Conservation (phyloP, 1,140 invertebrate genomes). For the Zaprionus vittiger region DNA sequence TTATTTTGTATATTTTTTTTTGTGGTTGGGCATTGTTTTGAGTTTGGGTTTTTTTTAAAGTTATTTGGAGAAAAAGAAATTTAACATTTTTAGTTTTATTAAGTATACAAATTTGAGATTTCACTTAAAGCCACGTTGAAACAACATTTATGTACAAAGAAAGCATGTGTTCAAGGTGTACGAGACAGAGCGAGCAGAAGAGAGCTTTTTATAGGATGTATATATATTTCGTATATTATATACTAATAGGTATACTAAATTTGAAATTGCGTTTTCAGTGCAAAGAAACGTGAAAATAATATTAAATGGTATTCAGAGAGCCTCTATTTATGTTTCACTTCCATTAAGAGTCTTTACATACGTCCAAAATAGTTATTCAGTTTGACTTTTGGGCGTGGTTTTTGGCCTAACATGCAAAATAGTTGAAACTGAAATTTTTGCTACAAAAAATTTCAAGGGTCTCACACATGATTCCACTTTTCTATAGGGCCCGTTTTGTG, state of each 20-base stretch:
- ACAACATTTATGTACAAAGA: conserved; percentile 80
- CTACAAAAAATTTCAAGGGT: conserved; percentile 56
- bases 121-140: conserved; percentile 74
- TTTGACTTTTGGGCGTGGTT: conserved; percentile 72
- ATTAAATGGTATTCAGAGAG: conserved; percentile 51
- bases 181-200: conserved; percentile 63
- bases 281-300: conserved; percentile 72
- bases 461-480: conserved; percentile 75
- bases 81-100: conserved; percentile 75
- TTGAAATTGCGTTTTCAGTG: conserved; percentile 58
- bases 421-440: conserved; percentile 80
- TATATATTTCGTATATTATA: conserved; percentile 38
- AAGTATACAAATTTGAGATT: conserved; percentile 47
- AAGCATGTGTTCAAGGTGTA: conserved; percentile 78
- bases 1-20: conserved; percentile 36
- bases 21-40: conserved; percentile 73
- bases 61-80: conserved; percentile 77
- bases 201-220: conserved; percentile 34
- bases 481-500: conserved; percentile 20
- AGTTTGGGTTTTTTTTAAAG: conserved; percentile 62
- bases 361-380: conserved; percentile 72
- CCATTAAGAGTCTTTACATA: conserved; percentile 84
- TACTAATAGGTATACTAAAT: conserved; percentile 32
- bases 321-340: conserved; percentile 66
- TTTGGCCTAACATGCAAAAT: conserved; percentile 83